Conservation (phyloP, 2,797 vertebrate species). For the Nyctibius grandis region DNA sequence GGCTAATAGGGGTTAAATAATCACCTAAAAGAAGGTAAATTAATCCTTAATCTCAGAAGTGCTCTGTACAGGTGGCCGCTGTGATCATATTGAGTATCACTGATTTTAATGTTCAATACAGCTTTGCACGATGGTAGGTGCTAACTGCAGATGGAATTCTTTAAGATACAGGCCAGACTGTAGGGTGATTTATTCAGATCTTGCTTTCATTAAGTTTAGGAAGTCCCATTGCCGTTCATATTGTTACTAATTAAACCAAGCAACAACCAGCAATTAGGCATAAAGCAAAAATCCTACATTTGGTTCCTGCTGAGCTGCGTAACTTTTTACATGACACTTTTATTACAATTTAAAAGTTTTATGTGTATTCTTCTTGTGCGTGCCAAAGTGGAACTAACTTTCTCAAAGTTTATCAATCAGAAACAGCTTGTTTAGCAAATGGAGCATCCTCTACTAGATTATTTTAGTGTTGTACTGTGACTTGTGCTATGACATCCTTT, state of each 20-base stretch:
- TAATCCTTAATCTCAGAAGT: not conserved
- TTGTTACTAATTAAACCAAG: not conserved
- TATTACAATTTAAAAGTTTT: conserved; percentile 33
- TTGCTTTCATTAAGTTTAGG: not conserved
- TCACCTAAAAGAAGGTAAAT: not conserved
- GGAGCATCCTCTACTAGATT: conserved; percentile 50
- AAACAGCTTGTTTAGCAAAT: conserved; percentile 69
- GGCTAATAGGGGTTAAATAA: not conserved
- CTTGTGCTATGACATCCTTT: conserved; percentile 33
- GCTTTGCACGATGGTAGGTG: not conserved
- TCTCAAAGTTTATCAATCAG: conserved; percentile 60
- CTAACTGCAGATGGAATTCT: not conserved
- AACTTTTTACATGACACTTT: not conserved
- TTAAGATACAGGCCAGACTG: not conserved
- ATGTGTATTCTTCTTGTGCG: not conserved
- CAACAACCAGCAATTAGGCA: not conserved
- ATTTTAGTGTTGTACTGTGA: conserved; percentile 55
- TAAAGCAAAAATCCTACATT: conserved; percentile 1
- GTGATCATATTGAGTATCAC: not conserved
- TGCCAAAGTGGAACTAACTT: conserved; percentile 28
- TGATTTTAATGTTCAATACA: not conserved
- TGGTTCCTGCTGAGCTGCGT: not conserved
- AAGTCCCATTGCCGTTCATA: not conserved
- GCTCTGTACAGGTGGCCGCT: rapidly evolving
- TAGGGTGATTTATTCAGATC: not conserved